Conservation (phyloP, 2,888 invertebrate species). For the Trissolcus japonicus region DNA sequence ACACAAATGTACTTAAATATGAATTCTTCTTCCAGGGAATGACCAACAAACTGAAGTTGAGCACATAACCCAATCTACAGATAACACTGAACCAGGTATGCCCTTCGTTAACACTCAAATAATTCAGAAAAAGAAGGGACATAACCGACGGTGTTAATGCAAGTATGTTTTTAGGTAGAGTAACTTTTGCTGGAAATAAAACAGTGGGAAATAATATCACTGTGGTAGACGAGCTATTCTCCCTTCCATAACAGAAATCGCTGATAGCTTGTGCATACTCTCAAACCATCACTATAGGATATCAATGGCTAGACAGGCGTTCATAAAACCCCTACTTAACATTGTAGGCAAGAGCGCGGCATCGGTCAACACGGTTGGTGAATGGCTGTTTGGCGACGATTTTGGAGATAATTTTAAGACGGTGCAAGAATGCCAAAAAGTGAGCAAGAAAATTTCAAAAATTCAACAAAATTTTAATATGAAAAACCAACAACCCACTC, state of each 20-base stretch:
- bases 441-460: background rate
- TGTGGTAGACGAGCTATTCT: too few relatives aligned
- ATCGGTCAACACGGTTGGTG: background rate
- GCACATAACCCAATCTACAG: background rate
- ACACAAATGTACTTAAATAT: background rate
- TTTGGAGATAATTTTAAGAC: constrained; percentile 7
- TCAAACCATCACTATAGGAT: constrained; percentile 12
- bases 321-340: constrained; percentile 7
- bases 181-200: too few relatives aligned
- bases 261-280: constrained; percentile 1
- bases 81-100: background rate
- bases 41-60: too few relatives aligned
- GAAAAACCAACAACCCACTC: background rate
- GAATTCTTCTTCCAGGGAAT: background rate
- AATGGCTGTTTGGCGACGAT: constrained; percentile 7
- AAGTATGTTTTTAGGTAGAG: too few relatives aligned
- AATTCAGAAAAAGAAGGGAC: background rate
- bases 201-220: too few relatives aligned
- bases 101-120: background rate
- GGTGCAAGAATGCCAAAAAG: background rate
- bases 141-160: background rate
- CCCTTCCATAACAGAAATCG: constrained; percentile 13
- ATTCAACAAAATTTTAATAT: background rate
- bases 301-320: constrained; percentile 5
- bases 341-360: constrained; percentile 1